phyloP scores from a whole-genome alignment of 2,797 vertebrate species.

The Erithacus rubecula region DNA sequence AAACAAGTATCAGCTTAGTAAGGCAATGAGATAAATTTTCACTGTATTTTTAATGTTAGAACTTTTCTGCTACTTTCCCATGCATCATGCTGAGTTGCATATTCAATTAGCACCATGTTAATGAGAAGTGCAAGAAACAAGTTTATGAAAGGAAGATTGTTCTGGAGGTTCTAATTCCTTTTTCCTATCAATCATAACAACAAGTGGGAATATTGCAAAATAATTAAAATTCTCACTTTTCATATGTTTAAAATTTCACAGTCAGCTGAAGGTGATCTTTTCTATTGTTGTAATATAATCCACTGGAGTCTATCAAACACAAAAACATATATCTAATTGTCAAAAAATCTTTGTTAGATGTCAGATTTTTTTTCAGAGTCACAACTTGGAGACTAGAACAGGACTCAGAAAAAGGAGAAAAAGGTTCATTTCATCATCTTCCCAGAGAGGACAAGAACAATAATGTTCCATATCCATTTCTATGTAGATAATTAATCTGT shows the following conservation, averaged over 20 bases:
- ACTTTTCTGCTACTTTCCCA: slow-evolving; percentile 1
- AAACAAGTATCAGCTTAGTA: neutral
- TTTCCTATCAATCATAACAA: neutral
- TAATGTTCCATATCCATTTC: neutral
- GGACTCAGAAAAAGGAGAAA: neutral
- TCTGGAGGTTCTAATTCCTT: neutral
- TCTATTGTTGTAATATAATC: neutral
- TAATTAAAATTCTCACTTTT: neutral
- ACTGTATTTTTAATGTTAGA: neutral
- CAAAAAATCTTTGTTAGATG: neutral
- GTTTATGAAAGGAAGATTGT: neutral
- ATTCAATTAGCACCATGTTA: neutral
- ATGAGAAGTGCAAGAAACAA: neutral
- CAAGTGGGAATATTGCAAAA: neutral
- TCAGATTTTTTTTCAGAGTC: neutral
- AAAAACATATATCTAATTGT: neutral
- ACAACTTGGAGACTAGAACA: neutral
- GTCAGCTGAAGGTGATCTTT: neutral
- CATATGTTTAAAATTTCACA: neutral
- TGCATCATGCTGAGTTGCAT: neutral
- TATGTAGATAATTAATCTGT: neutral
- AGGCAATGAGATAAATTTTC: neutral
- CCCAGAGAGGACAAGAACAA: neutral
- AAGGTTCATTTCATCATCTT: neutral
- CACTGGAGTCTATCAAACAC: neutral